Conservation (phyloP, 2,113 vertebrate genomes). For the Gopherus evgoodei region DNA sequence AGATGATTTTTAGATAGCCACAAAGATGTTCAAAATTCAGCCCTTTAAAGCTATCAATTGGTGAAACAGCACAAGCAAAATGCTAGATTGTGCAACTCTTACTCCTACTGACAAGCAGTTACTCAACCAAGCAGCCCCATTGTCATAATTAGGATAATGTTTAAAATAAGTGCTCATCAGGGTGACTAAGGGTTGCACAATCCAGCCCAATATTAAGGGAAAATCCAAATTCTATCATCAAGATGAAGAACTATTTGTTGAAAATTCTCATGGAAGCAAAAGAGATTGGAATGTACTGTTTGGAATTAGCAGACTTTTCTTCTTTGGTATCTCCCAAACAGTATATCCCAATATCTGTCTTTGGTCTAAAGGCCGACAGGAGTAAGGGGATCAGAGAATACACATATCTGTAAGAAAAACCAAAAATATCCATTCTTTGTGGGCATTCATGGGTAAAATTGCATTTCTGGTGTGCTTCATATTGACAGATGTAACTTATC, state of each 20-base stretch:
- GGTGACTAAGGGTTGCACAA: neutral
- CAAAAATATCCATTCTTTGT: neutral
- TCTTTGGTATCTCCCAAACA: neutral
- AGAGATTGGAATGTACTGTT: neutral
- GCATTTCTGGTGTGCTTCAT: neutral
- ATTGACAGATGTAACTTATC: neutral
- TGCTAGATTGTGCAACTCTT: neutral
- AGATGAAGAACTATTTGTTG: neutral
- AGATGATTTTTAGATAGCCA: neutral
- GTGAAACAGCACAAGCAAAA: neutral
- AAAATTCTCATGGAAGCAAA: neutral
- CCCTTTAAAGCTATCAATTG: neutral
- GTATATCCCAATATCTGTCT: neutral
- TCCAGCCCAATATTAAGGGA: neutral
- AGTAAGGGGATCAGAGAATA: neutral
- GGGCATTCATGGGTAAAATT: neutral
- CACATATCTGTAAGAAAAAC: neutral
- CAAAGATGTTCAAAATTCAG: neutral
- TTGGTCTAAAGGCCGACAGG: neutral
- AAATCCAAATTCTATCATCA: neutral
- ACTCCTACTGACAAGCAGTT: neutral
- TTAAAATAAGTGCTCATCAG: neutral
- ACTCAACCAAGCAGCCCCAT: neutral
- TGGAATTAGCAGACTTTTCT: neutral
- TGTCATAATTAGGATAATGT: neutral